Conservation (phyloP, 2,797 vertebrate species). For the Anguilla megastoma region DNA sequence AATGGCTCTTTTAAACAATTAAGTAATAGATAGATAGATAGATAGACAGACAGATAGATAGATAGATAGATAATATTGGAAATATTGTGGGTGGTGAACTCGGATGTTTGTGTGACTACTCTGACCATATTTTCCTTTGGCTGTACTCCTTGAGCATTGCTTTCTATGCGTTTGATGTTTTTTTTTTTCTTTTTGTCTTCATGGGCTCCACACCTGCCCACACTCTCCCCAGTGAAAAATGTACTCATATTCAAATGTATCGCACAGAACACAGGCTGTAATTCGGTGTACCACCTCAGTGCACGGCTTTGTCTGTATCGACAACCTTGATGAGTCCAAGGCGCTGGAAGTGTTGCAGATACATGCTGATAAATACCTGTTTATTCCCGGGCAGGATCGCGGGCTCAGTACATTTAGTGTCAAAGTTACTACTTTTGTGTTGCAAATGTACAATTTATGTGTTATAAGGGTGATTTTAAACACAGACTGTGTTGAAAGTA, state of each 20-base stretch:
- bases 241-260: constrained; percentile 36
- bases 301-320: neutral
- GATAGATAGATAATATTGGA: neutral
- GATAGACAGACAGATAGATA: neutral
- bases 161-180: constrained; percentile 23
- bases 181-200: constrained; percentile 26
- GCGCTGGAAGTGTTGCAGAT: neutral
- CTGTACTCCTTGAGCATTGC: neutral
- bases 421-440: too few species aligned
- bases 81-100: constrained; percentile 17
- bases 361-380: neutral
- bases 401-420: too few species aligned
- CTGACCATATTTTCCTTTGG: constrained; percentile 28
- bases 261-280: neutral
- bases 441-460: too few species aligned
- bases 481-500: too few species aligned
- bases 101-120: constrained; percentile 25
- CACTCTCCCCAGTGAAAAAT: constrained; percentile 30
- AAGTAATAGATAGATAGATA: neutral
- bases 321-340: neutral
- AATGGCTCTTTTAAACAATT: too few species aligned
- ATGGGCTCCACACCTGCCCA: constrained; percentile 21
- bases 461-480: too few species aligned
- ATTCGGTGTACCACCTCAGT: neutral
- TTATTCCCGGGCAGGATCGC: too few species aligned